Base-by-base conservation (phyloP, 2,888 invertebrate species). In the Taenaris catops region DNA sequence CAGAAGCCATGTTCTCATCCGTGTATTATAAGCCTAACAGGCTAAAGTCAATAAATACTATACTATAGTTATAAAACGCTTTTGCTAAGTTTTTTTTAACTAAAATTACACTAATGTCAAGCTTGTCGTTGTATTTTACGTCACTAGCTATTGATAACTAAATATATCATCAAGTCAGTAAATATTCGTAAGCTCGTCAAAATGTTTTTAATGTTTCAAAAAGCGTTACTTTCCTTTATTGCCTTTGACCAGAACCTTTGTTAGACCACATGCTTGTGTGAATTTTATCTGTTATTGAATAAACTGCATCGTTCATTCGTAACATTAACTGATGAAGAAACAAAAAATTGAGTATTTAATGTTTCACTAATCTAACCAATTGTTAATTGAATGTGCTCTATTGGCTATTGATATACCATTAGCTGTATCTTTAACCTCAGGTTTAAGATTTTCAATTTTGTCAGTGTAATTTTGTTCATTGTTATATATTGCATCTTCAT, bases 401-500 rank as follows among this genome's bases (percentile, higher is more conserved):
- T n/a, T n/a, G n/a, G n/a, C n/a, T n/a, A n/a, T n/a, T n/a, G n/a
- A n/a, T n/a, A n/a, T n/a, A n/a, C n/a, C n/a, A n/a, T n/a, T n/a
- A n/a, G n/a, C n/a, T n/a, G n/a, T n/a, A n/a, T n/a, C n/a, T n/a
- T n/a, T n/a, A n/a, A n/a, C n/a, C n/a, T n/a, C n/a, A n/a, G n/a
- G n/a, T n/a, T n/a, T n/a, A n/a, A n/a, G n/a, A n/a, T n/a, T n/a
- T n/a, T n/a, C n/a, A 26, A 39, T 28, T 21, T 32, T 25, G 28
- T 37, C 6, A 16, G 33, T 38, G 35, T 35, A 28, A 24, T 37
- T 32, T 40, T 33, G 34, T 40, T 31, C 26, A 35, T 48, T n/a
- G n/a, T n/a, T n/a, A n/a, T n/a, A 24, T 38, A 55, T 59, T 60
- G 64, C 60, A 48, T 69, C 69, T 54, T 54, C 53, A 55, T 55